These are phyloP conservation scores for Chloroceryle aenea DNA, from an alignment of 2,113 vertebrate genomes.

Conservation along the genomic window DNA sequence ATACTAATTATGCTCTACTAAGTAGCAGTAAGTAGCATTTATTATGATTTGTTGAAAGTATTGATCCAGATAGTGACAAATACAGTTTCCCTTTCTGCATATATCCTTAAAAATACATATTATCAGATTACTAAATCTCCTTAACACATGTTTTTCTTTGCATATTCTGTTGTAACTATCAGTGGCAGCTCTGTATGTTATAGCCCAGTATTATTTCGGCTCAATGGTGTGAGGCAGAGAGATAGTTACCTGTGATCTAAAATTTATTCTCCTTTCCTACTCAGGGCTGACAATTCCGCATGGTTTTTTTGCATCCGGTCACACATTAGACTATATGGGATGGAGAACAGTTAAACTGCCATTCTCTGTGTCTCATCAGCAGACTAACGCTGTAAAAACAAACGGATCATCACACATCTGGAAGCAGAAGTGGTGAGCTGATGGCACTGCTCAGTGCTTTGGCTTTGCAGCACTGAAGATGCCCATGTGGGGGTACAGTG, in stretches of 20 bases:
- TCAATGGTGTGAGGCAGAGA: not conserved
- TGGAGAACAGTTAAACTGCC: not conserved
- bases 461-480: not conserved
- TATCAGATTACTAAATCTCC: conserved; percentile 29
- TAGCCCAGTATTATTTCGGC: not conserved
- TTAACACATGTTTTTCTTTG: not conserved
- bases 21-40: conserved; percentile 67
- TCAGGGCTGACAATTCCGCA: not conserved
- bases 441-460: rapidly evolving
- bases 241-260: not conserved
- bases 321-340: not conserved
- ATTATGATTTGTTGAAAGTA: conserved; percentile 68
- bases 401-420: not conserved
- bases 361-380: not conserved
- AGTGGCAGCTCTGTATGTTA: not conserved
- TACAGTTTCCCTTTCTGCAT: not conserved
- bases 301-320: not conserved
- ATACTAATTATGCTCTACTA: conserved; percentile 70
- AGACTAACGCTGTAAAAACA: not conserved
- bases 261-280: not conserved
- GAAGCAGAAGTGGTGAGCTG: not conserved
- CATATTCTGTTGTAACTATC: not conserved
- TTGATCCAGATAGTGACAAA: conserved; percentile 64
- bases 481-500: rapidly evolving
- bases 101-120: conserved; percentile 44